Evolutionary conservation across 2,113 vertebrate genomes (phyloP), one percentile per base, ranked within the genome.

Genomic region (Herpailurus yagouaroundi): DNA sequence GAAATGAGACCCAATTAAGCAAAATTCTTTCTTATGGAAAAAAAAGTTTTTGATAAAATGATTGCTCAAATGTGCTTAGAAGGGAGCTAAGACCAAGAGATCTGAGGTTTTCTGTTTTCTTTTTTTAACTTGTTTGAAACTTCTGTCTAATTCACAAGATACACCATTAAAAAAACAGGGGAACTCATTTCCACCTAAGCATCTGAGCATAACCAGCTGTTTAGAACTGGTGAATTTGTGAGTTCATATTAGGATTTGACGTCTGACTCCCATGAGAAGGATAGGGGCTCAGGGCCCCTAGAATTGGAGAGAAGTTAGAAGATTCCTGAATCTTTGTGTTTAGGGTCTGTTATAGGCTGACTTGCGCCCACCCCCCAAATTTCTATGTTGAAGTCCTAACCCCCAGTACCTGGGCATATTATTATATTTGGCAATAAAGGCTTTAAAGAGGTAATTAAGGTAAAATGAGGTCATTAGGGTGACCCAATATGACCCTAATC

Each of bases 1-100:
- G 84, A 97, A 97, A 96, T 64, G 74, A 96, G 87, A 96, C 95
- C 96, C 97, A 97, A 97, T 98, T 97, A 97, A 97, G 94, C 45
- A 85, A 96, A 97, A 91, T 93, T 92, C 95, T 95, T 95, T 96
- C 96, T 95, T 94, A 93, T 4, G 25, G 84, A 55, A 96, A 91
- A 89, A 90, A 95, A 73, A 82, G 52, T 69, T 74, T 74, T 79
- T 48, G 88, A 90, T 96, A 89, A 97, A 97, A 88, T 0, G 23
- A 83, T 52, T 52, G 79, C 50, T 94, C 81, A 45, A 13, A 45
- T 50, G 71, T 90, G 45, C 64, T 93, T 80, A 82, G 48, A 94
- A 83, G 52, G 41, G 45, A 45, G 9, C 71, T 33, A 89, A 80
- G 48, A 45, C 45, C 5, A 9, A 41, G 5, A 45, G 12, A 50